phyloP scores from a whole-genome alignment of 2,888 invertebrate species.

The Theretra japonica region DNA sequence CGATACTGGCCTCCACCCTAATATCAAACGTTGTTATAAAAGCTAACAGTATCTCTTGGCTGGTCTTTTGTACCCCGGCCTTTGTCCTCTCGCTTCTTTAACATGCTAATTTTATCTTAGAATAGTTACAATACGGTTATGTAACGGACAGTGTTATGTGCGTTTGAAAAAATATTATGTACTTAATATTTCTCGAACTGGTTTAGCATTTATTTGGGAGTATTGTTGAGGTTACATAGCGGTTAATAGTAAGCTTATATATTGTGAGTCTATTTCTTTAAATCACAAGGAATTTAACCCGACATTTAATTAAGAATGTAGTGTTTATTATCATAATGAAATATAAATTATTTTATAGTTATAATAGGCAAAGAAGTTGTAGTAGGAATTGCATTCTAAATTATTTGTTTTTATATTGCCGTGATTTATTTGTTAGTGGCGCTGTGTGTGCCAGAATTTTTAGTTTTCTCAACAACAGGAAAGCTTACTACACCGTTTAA shows the following conservation, averaged over 20 bases:
- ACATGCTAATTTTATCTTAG: slow-evolving; percentile 68
- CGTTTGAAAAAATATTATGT: slow-evolving; percentile 8
- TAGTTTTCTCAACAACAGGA: not conserved
- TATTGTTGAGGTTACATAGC: not conserved
- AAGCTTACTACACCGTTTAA: not conserved
- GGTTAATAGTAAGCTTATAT: not conserved
- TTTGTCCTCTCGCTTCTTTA: slow-evolving; percentile 63
- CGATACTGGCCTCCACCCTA: not conserved
- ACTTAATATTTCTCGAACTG: slow-evolving; percentile 8
- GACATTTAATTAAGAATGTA: not conserved
- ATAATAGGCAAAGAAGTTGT: too few relatives aligned
- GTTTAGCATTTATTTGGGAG: not conserved
- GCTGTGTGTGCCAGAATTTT: not conserved
- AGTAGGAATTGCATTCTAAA: too few relatives aligned
- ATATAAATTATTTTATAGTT: too few relatives aligned
- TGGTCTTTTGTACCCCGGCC: slow-evolving; percentile 52
- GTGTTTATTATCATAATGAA: too few relatives aligned
- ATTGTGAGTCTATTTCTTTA: not conserved
- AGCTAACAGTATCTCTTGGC: slow-evolving; percentile 49
- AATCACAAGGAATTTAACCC: not conserved
- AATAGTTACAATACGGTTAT: slow-evolving; percentile 47
- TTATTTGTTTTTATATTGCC: not conserved
- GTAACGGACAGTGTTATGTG: slow-evolving; percentile 7
- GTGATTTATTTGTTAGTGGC: not conserved
- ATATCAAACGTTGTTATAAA: slow-evolving; percentile 24